Conservation (phyloP, 2,797 vertebrate species). For the Erethizon dorsatum region DNA sequence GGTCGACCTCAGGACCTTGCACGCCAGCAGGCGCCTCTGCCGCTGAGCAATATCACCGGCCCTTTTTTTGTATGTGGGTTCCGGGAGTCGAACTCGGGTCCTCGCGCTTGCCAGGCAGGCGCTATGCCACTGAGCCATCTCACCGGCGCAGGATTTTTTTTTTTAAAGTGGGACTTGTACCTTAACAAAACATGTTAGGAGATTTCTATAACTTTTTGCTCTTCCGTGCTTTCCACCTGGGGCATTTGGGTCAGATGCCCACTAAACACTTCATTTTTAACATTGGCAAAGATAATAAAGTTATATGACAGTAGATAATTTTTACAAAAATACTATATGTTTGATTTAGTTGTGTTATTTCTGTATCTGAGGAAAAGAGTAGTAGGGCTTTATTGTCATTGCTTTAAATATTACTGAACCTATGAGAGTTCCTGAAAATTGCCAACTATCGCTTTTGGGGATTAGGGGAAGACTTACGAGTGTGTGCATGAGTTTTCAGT, state of each 20-base stretch:
- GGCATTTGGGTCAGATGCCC: background rate
- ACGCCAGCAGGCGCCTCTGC: too few species aligned
- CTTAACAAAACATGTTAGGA: constrained; percentile 36
- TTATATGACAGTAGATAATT: background rate
- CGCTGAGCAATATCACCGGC: too few species aligned
- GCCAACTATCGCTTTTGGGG: background rate
- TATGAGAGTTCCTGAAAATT: constrained; percentile 36
- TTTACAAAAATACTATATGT: background rate
- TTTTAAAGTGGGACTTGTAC: background rate
- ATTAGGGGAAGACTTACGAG: background rate
- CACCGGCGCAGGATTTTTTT: background rate
- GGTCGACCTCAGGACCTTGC: too few species aligned
- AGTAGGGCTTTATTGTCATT: background rate
- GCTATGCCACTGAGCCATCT: too few species aligned
- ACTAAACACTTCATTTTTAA: background rate
- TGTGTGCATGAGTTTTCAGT: constrained; percentile 28
- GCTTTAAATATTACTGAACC: constrained; percentile 17
- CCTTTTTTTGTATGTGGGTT: too few species aligned
- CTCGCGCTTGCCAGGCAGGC: too few species aligned
- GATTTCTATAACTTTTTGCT: background rate
- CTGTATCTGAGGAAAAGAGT: constrained; percentile 23
- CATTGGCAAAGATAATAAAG: background rate
- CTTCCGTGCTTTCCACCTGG: background rate
- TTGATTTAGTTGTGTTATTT: constrained; percentile 35
- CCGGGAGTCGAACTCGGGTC: too few species aligned